These are phyloP conservation scores for Neoitamus cyanurus DNA, from an alignment of 2,888 invertebrate species.

Conservation along the genomic window DNA sequence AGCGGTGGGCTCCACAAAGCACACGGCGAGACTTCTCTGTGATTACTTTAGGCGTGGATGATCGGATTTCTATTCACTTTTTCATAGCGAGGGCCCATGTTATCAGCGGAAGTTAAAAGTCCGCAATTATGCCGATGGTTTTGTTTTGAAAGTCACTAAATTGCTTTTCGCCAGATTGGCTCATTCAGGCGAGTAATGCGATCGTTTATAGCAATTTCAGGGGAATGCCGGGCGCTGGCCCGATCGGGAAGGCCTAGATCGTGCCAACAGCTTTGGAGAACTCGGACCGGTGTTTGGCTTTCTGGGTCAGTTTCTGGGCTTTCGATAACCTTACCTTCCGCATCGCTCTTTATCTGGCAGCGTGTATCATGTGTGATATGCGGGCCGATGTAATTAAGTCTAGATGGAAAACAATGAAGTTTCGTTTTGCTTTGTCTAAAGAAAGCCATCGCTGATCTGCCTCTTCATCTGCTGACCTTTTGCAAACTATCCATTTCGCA, in stretches of 20 bases:
- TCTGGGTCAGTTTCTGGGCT: not conserved
- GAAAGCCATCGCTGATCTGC: not conserved
- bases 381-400: not conserved
- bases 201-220: not conserved
- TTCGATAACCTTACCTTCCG: not conserved
- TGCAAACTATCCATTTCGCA: not conserved
- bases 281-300: not conserved
- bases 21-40: not conserved
- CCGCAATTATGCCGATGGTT: conserved; percentile 19
- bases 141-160: conserved; percentile 42
- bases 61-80: conserved; percentile 6
- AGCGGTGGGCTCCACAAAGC: not conserved
- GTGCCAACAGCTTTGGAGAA: not conserved
- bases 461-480: not conserved
- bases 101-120: conserved; percentile 19
- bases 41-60: conserved; percentile 3
- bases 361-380: not conserved
- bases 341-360: too few relatives aligned
- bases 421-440: not conserved
- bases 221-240: not conserved
- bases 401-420: not conserved
- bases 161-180: conserved; percentile 17
- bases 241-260: not conserved
- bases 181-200: not conserved
- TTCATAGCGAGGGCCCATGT: not conserved